Percentiles rank a stretch among this genome's conserved stretches.
Conservation (phyloP, 2,888 invertebrate genomes). For the Augochlorella aurata region DNA sequence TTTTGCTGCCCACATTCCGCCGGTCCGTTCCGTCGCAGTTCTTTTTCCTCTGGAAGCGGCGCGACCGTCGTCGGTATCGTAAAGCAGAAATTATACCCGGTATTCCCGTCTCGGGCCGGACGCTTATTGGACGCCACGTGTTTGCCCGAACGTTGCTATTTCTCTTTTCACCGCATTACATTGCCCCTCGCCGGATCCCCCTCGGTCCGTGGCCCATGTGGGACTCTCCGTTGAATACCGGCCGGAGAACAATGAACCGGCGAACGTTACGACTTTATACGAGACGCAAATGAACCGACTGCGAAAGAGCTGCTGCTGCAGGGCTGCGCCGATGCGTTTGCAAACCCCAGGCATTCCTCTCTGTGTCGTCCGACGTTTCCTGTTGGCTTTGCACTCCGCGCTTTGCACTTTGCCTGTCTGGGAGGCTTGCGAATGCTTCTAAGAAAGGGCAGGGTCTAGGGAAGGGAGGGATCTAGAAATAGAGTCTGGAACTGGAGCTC, state of each 20-base stretch:
- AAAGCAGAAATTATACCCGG: slow-evolving; percentile 35
- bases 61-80: slow-evolving; percentile 1
- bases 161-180: slow-evolving; percentile 2
- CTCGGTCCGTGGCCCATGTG: neutral
- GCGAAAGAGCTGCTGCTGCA: neutral
- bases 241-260: slow-evolving; percentile 13
- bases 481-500: no score
- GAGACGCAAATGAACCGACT: slow-evolving; percentile 31
- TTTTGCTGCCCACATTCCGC: slow-evolving; percentile 1
- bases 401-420: no score
- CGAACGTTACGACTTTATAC: slow-evolving; percentile 35
- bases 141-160: slow-evolving; percentile 32
- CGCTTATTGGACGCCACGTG: slow-evolving; percentile 29
- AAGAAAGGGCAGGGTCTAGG: no score
- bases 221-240: slow-evolving; percentile 27
- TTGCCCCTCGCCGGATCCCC: neutral
- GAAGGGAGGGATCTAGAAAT: no score
- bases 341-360: neutral
- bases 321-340: neutral
- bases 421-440: no score
- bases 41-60: neutral
- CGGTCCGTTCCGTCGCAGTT: neutral
- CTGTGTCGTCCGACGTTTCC: neutral
- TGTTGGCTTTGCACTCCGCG: neutral
- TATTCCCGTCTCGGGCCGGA: slow-evolving; percentile 16